A percentile compares a stretch with the other conserved stretches of the same genome.
phyloP scores from a whole-genome alignment of 2,888 invertebrate species.

The Smittia sp. region DNA sequence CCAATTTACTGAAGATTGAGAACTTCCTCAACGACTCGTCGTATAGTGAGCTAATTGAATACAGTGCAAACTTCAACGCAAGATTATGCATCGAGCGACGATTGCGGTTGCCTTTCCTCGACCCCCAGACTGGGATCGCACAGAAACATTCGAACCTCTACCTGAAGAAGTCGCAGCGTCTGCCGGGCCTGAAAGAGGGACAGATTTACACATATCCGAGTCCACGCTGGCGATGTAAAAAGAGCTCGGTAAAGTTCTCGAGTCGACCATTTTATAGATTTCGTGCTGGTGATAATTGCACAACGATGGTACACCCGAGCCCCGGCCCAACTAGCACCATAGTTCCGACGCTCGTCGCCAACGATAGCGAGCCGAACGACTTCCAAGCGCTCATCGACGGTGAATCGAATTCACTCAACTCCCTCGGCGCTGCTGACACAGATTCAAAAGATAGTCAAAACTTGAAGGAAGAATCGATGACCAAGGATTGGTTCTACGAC shows the following conservation, averaged over 20 bases:
- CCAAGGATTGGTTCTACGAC: slow-evolving; percentile 28
- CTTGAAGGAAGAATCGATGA: slow-evolving; percentile 61
- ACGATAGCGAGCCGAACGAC: background rate
- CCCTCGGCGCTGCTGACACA: slow-evolving; percentile 55
- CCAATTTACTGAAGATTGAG: slow-evolving; percentile 71
- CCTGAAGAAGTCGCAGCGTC: slow-evolving; percentile 82
- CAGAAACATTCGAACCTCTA: slow-evolving; percentile 91
- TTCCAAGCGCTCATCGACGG: slow-evolving; percentile 31
- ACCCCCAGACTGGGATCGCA: slow-evolving; percentile 95
- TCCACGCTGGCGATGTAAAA: slow-evolving; percentile 85
- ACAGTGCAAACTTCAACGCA: slow-evolving; percentile 91
- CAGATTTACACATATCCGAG: slow-evolving; percentile 92
- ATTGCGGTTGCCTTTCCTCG: slow-evolving; percentile 89
- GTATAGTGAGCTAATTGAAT: slow-evolving; percentile 90
- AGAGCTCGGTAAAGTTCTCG: slow-evolving; percentile 58
- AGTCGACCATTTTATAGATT: slow-evolving; percentile 46
- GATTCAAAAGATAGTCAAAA: slow-evolving; percentile 81
- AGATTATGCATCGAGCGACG: slow-evolving; percentile 87
- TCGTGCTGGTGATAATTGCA: slow-evolving; percentile 41
- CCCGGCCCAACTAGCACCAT: background rate
- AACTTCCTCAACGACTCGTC: slow-evolving; percentile 83
- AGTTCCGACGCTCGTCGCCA: background rate
- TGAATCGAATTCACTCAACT: slow-evolving; percentile 50
- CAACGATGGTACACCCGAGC: slow-evolving; percentile 7
- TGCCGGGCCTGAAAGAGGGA: slow-evolving; percentile 84